Conservation (phyloP, 2,797 vertebrate species). For the Nasua narica region DNA sequence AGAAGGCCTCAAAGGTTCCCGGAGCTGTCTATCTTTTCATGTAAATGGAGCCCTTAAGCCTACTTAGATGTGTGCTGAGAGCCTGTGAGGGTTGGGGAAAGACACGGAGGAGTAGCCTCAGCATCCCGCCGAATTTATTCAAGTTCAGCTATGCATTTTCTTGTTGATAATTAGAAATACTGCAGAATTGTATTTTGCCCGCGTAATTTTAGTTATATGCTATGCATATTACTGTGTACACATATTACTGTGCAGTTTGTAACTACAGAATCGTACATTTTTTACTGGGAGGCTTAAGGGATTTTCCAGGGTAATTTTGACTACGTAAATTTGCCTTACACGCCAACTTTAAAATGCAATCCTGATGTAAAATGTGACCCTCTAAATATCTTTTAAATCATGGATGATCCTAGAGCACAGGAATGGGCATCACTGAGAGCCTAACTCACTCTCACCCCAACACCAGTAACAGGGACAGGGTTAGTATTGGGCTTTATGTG, state of each 20-base stretch:
- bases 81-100: conserved; percentile 68
- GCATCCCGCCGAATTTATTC: conserved; percentile 50
- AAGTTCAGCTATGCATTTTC: conserved; percentile 31
- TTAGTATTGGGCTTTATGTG: not conserved
- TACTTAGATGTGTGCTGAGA: conserved; percentile 61
- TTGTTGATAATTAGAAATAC: conserved; percentile 46
- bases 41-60: conserved; percentile 71
- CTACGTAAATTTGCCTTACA: conserved; percentile 47
- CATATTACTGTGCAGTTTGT: conserved; percentile 31
- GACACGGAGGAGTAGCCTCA: conserved; percentile 18
- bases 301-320: conserved; percentile 72
- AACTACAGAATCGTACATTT: conserved; percentile 33
- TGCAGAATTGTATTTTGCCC: conserved; percentile 26
- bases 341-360: not conserved
- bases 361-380: not conserved
- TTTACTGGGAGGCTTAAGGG: conserved; percentile 57
- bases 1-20: conserved; percentile 70
- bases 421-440: not conserved
- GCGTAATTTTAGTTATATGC: conserved; percentile 38
- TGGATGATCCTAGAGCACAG: not conserved
- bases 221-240: conserved; percentile 27
- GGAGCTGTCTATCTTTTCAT: conserved; percentile 74
- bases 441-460: not conserved
- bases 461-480: not conserved
- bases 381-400: not conserved